phyloP scores from a whole-genome alignment of 2,888 invertebrate species.

The Pegoplata infirma region DNA sequence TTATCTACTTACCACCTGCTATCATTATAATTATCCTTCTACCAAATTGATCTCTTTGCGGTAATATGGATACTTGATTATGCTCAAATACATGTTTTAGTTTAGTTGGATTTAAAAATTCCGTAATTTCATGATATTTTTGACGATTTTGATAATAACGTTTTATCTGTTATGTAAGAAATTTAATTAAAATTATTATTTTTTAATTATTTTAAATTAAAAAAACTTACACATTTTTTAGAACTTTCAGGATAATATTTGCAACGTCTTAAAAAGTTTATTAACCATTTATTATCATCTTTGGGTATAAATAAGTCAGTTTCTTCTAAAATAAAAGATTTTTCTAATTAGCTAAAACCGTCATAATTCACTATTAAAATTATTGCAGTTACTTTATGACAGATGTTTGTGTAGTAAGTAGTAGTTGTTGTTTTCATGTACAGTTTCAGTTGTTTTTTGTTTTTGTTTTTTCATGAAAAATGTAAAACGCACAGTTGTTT shows the following conservation, averaged over 20 bases:
- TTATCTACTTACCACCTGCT: conserved; percentile 88
- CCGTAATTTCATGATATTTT: conserved; percentile 1
- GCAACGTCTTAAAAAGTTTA: conserved; percentile 44
- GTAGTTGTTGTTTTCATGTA: too few species aligned
- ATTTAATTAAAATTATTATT: neutral
- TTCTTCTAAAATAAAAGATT: conserved; percentile 20
- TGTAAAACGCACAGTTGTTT: too few species aligned
- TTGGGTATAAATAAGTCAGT: conserved; percentile 23
- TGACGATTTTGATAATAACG: neutral
- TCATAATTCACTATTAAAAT: neutral
- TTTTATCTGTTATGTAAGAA: conserved; percentile 16
- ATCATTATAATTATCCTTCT: conserved; percentile 16
- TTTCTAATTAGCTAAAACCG: too few species aligned
- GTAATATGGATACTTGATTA: conserved; percentile 12
- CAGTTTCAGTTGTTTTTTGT: too few species aligned
- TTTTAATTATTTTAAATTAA: conserved; percentile 78
- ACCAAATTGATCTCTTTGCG: conserved; percentile 33
- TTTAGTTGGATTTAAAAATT: neutral
- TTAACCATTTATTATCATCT: conserved; percentile 20
- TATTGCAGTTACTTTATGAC: too few species aligned
- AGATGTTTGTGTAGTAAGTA: too few species aligned
- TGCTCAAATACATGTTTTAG: conserved; percentile 32
- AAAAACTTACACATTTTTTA: conserved; percentile 90
- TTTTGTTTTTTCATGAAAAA: too few species aligned
- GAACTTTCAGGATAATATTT: conserved; percentile 59